phyloP scores from a whole-genome alignment of 2,113 vertebrate species.

The Ceyx melanurus region DNA sequence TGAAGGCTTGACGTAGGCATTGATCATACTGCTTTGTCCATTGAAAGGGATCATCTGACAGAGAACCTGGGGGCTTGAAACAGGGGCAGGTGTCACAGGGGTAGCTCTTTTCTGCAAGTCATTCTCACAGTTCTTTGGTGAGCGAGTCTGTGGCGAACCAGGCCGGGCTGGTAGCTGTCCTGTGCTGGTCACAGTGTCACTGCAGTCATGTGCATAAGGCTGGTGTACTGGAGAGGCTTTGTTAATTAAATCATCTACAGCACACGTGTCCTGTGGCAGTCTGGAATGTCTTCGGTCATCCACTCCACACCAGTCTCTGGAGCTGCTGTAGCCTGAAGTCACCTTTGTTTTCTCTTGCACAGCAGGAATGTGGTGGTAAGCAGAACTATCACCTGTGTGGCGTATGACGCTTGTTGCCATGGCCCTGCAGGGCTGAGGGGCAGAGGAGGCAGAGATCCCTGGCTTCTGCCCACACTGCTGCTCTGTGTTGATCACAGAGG shows the following conservation, averaged over 20 bases:
- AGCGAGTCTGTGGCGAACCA: not conserved
- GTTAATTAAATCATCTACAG: not conserved
- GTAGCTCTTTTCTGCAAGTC: conserved; percentile 67
- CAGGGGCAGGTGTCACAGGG: conserved; percentile 70
- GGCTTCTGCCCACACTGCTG: conserved; percentile 38
- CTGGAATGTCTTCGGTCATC: not conserved
- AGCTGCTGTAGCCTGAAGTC: not conserved
- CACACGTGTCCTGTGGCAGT: not conserved
- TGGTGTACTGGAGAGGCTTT: conserved; percentile 16
- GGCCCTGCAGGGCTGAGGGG: conserved; percentile 72
- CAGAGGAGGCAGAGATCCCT: conserved; percentile 3
- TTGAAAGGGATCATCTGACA: conserved; percentile 91
- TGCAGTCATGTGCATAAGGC: conserved; percentile 15
- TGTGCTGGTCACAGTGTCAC: conserved; percentile 5
- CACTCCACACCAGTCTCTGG: not conserved
- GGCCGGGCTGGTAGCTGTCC: conserved; percentile 23
- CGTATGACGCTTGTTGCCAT: conserved; percentile 89
- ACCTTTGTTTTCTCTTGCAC: not conserved
- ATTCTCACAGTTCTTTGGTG: conserved; percentile 68
- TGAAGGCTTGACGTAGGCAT: conserved; percentile 84
- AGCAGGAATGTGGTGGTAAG: conserved; percentile 73
- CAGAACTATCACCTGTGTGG: conserved; percentile 81
- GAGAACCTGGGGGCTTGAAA: conserved; percentile 80
- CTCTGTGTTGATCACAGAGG: conserved; percentile 20
- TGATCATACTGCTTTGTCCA: conserved; percentile 80